These are phyloP conservation scores for Apodemus sylvaticus DNA, from an alignment of 2,113 vertebrate genomes.

Conservation along the genomic window DNA sequence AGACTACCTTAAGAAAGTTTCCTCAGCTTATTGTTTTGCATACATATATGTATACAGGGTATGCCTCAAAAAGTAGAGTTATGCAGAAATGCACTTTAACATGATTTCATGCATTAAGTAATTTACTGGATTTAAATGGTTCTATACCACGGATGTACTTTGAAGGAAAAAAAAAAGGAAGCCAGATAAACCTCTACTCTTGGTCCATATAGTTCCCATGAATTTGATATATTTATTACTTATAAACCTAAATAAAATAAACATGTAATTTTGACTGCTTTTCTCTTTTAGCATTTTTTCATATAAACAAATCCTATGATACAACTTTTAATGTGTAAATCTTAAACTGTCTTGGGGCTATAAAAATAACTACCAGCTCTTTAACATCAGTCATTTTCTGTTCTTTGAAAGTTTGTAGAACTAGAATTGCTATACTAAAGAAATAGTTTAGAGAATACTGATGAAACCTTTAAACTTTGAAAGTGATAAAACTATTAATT, in stretches of 20 bases:
- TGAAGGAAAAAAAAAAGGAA: neutral
- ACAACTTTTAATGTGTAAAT: neutral
- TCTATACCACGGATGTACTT: neutral
- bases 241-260: neutral
- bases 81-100: neutral
- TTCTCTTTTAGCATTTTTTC: neutral
- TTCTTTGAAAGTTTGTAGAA: neutral
- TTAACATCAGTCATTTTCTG: neutral
- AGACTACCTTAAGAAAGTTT: neutral
- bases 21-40: neutral
- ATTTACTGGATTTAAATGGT: neutral
- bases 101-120: neutral
- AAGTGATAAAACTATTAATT: neutral
- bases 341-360: neutral
- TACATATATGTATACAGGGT: neutral
- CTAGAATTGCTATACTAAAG: neutral
- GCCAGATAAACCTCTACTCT: neutral
- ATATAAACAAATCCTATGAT: neutral
- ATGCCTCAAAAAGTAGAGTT: neutral
- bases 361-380: neutral
- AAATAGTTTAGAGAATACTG: neutral
- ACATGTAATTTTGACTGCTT: neutral
- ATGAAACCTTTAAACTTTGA: neutral
- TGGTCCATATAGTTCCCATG: neutral
- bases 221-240: neutral